Evolutionary conservation across 2,797 vertebrate species (phyloP), one percentile per base, ranked within the genome.

Genomic region (Sebastes vulpes): DNA sequence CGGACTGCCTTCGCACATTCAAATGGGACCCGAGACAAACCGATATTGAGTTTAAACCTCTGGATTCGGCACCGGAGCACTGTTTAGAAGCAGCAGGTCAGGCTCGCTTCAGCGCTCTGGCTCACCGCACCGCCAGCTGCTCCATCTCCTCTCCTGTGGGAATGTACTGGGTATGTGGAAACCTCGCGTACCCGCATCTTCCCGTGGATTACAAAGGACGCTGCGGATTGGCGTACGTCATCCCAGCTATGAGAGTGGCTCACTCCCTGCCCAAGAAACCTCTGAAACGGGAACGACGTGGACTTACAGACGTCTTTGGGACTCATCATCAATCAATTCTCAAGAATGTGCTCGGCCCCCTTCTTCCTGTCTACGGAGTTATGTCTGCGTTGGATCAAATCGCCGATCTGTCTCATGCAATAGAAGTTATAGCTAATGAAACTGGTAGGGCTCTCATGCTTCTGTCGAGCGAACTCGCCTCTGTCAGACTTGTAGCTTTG

Each of bases 121-220:
- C 85, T 71, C 84, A 26, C 28, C 81, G 57, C 57, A 53, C 81
- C 0, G 83, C 83, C 0, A 50, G 3, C 3, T 92, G 92, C 81
- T 92, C 91, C 59, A 75, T 92, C 82, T 93, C 89, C 20, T 85
- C 92, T 26, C 91, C 88, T 3, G 64, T 23, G 0, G 90, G 91
- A 2, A 92, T 93, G 91, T 93, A 90, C 78, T 92, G 92, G 89
- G 84, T 92, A 1, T 91, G 91, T 14, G 89, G 91, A 32, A 76
- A 66, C 70, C 66, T 82, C 0, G 85, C 85, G 3, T 92, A 92
- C 52, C 89, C 87, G 0, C 82, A 90, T 65, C 89, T 93, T 18
- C 90, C 89, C 0, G 84, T 90, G 72, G 64, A 91, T 65, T 91
- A 94, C 69, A 85, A 83, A 1, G 89, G 87, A 26, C 79, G 91